Conservation (phyloP, 1,140 invertebrate species). For the Drosophila prosaltans region DNA sequence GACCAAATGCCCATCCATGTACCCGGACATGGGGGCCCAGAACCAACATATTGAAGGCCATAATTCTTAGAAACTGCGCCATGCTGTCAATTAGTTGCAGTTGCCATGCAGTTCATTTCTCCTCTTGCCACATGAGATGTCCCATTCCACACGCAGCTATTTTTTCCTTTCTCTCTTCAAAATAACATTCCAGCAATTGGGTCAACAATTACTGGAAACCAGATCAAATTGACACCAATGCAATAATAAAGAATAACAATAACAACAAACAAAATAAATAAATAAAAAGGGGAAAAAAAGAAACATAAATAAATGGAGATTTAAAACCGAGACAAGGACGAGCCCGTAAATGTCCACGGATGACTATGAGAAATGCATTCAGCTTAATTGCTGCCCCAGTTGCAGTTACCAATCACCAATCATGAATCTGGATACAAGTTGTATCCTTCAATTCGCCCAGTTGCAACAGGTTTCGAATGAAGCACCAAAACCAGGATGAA, state of each 20-base stretch:
- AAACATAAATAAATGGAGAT: constrained; percentile 1
- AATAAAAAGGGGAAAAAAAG: background rate
- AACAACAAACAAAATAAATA: constrained; percentile 7
- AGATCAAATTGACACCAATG: constrained; percentile 11
- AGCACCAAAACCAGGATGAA: background rate
- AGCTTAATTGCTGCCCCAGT: constrained; percentile 5
- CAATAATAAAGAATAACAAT: constrained; percentile 14
- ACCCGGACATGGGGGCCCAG: background rate
- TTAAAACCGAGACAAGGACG: background rate
- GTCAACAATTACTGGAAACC: constrained; percentile 24
- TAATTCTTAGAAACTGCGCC: constrained; percentile 63
- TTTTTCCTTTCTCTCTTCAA: background rate
- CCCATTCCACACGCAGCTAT: background rate
- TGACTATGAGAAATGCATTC: constrained; percentile 2
- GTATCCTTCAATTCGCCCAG: constrained; percentile 48
- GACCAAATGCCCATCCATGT: background rate
- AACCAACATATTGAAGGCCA: constrained; percentile 54
- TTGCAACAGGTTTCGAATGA: constrained; percentile 15
- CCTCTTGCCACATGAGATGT: constrained; percentile 3
- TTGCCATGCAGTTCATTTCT: constrained; percentile 17
- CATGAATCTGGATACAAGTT: constrained; percentile 30
- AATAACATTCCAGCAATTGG: constrained; percentile 17
- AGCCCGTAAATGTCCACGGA: background rate
- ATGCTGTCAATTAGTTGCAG: constrained; percentile 67
- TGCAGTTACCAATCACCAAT: constrained; percentile 6